phyloP scores from a whole-genome alignment of 1,140 invertebrate genomes.

The Zaprionus lachaisei region DNA sequence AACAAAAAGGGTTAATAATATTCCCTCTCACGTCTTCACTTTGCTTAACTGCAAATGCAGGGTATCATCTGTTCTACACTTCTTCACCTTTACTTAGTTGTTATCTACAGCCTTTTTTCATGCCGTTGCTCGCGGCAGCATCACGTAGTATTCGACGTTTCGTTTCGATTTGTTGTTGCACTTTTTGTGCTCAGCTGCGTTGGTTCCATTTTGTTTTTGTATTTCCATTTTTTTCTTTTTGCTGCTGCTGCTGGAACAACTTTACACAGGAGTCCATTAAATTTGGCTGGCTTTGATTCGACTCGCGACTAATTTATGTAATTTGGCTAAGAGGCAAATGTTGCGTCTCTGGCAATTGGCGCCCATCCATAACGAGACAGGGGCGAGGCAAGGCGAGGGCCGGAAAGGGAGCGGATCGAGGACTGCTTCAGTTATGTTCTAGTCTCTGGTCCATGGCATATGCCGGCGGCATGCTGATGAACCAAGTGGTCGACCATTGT shows the following conservation, averaged over 20 bases:
- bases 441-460: slow-evolving; percentile 5
- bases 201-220: slow-evolving; percentile 35
- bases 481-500: slow-evolving; percentile 59
- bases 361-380: slow-evolving; percentile 71
- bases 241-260: slow-evolving; percentile 19
- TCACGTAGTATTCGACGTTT: slow-evolving; percentile 56
- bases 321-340: slow-evolving; percentile 79
- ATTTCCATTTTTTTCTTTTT: slow-evolving; percentile 40
- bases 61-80: not conserved
- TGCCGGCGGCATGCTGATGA: slow-evolving; percentile 71
- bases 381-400: not conserved
- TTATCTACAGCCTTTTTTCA: not conserved
- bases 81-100: no score
- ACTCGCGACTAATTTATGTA: slow-evolving; percentile 76
- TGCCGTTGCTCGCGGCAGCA: slow-evolving; percentile 4
- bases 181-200: slow-evolving; percentile 20
- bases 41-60: not conserved
- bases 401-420: not conserved
- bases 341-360: slow-evolving; percentile 62
- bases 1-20: no score
- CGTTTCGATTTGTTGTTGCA: slow-evolving; percentile 46
- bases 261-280: slow-evolving; percentile 81
- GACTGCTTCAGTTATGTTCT: not conserved
- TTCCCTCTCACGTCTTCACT: not conserved
- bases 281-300: slow-evolving; percentile 73